Conservation (phyloP, 1,140 invertebrate genomes). For the Brachionus koreanus region DNA sequence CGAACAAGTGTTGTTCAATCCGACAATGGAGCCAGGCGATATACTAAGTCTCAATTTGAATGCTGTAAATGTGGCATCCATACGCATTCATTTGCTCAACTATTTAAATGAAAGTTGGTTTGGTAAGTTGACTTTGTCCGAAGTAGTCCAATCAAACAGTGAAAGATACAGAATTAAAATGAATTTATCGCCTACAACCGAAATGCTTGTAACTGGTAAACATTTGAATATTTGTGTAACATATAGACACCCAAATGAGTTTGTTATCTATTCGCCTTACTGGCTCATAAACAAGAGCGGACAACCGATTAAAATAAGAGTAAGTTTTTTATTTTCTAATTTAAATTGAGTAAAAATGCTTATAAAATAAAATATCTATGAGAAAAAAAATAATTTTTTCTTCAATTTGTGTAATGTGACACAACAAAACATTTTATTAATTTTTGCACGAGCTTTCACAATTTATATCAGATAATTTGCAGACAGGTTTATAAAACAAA, state of each 20-base stretch:
- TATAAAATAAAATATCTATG: too few relatives aligned
- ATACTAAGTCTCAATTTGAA: constrained; percentile 6
- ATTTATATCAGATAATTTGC: too few relatives aligned
- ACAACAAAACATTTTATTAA: too few relatives aligned
- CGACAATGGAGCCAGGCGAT: constrained; percentile 19
- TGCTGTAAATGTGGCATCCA: not conserved
- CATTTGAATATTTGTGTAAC: constrained; percentile 12
- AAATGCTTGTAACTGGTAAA: constrained; percentile 37
- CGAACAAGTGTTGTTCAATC: not conserved
- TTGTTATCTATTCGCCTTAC: constrained; percentile 23
- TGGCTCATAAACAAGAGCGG: constrained; percentile 42
- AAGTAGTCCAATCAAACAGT: not conserved
- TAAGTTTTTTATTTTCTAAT: not conserved
- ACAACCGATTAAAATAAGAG: constrained; percentile 16
- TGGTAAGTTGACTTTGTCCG: not conserved
- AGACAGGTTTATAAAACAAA: too few relatives aligned
- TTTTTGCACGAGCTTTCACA: too few relatives aligned
- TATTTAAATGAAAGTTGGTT: constrained; percentile 40
- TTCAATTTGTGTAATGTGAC: too few relatives aligned
- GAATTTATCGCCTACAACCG: constrained; percentile 5
- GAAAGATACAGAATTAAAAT: constrained; percentile 10
- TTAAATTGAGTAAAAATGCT: too few relatives aligned
- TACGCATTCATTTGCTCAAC: not conserved
- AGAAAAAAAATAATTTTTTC: too few relatives aligned
- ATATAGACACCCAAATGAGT: constrained; percentile 35